Conservation (phyloP, 2,113 vertebrate genomes). For the Rattus rattus region DNA sequence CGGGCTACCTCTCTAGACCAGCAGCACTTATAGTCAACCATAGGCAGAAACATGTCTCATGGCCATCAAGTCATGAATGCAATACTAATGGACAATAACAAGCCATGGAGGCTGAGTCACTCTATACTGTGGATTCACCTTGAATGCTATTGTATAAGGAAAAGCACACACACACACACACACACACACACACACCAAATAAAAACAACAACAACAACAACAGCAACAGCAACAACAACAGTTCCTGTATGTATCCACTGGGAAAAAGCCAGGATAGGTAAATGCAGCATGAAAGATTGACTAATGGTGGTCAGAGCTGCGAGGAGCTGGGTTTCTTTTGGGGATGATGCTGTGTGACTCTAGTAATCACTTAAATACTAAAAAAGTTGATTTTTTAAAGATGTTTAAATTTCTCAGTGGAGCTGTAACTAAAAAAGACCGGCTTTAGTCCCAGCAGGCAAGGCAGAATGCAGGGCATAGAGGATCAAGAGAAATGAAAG, state of each 20-base stretch:
- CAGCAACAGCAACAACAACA: too few species aligned
- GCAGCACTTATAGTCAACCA: not conserved
- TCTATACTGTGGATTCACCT: too few species aligned
- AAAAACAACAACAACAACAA: too few species aligned
- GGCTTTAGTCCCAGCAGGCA: not conserved
- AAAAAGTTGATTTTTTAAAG: not conserved
- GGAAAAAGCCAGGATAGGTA: not conserved
- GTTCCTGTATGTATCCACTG: not conserved
- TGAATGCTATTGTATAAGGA: not conserved
- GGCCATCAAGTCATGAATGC: not conserved
- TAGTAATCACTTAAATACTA: not conserved
- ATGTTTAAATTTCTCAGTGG: not conserved
- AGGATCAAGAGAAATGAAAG: slow-evolving; percentile 8
- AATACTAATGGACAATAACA: not conserved
- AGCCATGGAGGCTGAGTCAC: not conserved
- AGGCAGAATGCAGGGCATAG: slow-evolving; percentile 53
- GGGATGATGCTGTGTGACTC: not conserved
- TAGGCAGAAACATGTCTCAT: not conserved
- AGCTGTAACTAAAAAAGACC: not conserved
- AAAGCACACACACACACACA: not conserved
- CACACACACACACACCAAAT: not conserved
- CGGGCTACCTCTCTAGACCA: not conserved
- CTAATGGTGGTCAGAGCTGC: not conserved
- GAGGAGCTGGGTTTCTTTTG: not conserved
- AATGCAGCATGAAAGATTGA: not conserved